Conservation (phyloP, 1,140 invertebrate species). For the Pachypeltis micranthus region DNA sequence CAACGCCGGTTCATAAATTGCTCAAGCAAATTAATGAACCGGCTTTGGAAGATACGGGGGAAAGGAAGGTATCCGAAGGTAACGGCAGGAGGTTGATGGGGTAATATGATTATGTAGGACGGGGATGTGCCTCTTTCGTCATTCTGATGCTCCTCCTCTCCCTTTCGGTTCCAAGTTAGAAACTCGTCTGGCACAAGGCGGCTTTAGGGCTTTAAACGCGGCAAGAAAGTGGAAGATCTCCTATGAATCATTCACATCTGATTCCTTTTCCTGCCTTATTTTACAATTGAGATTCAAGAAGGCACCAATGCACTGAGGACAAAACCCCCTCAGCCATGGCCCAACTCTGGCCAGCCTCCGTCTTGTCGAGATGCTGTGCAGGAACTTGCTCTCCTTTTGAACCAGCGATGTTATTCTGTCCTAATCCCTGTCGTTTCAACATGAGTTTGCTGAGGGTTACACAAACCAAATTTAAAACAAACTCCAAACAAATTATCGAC, state of each 20-base stretch:
- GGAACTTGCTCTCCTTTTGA: background rate
- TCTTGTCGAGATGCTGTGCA: constrained; percentile 2
- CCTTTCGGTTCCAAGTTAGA: background rate
- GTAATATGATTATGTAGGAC: background rate
- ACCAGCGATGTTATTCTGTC: too few species aligned
- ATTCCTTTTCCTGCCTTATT: background rate
- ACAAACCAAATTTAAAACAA: too few species aligned
- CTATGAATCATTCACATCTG: constrained; percentile 1
- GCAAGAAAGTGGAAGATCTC: background rate
- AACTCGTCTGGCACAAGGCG: background rate
- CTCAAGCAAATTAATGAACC: too few species aligned
- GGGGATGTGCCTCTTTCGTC: background rate
- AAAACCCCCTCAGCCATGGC: background rate
- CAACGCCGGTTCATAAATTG: too few species aligned
- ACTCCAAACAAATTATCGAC: too few species aligned
- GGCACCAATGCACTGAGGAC: background rate
- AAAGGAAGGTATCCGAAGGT: too few species aligned
- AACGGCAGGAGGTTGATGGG: too few species aligned
- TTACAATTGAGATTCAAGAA: constrained; percentile 5
- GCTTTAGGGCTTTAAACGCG: background rate
- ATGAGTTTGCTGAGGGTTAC: too few species aligned
- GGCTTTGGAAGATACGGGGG: too few species aligned
- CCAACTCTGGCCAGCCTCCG: background rate
- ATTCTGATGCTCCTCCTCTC: background rate
- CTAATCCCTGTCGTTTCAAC: too few species aligned